A percentile compares a stretch with the other conserved stretches of the same genome.
Evolutionary conservation across 2,113 vertebrate species (phyloP).

Genomic region (Otis tarda): DNA sequence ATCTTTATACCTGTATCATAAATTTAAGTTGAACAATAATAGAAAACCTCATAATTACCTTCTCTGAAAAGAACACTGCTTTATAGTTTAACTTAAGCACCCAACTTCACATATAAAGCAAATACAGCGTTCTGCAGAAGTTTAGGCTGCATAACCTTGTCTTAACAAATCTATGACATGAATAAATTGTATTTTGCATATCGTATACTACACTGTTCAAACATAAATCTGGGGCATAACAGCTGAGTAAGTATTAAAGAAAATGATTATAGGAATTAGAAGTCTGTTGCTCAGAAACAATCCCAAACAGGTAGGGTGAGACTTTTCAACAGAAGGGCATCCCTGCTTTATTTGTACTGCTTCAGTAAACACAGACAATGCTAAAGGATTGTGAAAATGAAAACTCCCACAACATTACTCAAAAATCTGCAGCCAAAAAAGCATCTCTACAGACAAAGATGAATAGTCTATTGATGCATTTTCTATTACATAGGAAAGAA

Average conservation of each 20-base stretch:
- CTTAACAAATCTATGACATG: neutral
- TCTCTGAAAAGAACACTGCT: neutral
- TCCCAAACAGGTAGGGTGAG: neutral
- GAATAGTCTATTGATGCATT: neutral
- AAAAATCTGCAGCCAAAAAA: neutral
- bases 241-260: neutral
- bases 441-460: neutral
- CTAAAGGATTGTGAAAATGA: neutral
- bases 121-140: neutral
- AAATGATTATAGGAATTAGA: neutral
- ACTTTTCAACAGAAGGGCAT: constrained; percentile 1
- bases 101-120: neutral
- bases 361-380: neutral
- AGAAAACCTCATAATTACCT: neutral
- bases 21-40: neutral
- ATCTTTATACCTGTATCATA: neutral
- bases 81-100: neutral
- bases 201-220: neutral
- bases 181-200: neutral
- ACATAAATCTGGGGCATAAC: neutral
- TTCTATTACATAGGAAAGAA: neutral
- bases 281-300: neutral
- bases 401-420: neutral
- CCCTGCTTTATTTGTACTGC: neutral
- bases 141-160: neutral